Evolutionary conservation across 2,888 invertebrate species (phyloP).

Genomic region (Plutella xylostella): DNA sequence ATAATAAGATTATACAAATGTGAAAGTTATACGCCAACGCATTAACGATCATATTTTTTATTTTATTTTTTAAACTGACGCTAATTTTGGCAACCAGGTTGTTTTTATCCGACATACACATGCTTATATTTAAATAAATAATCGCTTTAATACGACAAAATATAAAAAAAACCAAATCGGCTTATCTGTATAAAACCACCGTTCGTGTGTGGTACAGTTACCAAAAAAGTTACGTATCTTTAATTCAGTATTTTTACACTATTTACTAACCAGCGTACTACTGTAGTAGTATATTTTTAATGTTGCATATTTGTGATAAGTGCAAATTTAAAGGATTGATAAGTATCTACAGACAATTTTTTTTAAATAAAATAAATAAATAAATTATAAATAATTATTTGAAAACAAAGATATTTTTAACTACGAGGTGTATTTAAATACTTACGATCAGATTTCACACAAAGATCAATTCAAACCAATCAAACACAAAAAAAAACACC

Average conservation of each 20-base stretch:
- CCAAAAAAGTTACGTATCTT: no score
- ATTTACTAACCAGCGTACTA: neutral
- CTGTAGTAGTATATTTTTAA: neutral
- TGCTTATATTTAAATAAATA: conserved; percentile 26
- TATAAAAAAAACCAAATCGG: conserved; percentile 67
- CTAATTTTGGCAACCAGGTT: conserved; percentile 24
- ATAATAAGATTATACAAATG: no score
- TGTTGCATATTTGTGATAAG: neutral
- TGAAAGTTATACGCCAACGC: no score
- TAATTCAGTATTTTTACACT: neutral
- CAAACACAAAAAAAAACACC: no score
- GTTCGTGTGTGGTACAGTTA: conserved; percentile 46
- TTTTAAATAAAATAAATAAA: no score
- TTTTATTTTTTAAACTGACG: neutral
- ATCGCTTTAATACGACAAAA: conserved; percentile 51
- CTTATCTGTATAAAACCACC: conserved; percentile 67
- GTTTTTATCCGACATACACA: conserved; percentile 35
- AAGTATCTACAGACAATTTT: neutral
- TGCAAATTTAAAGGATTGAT: neutral
- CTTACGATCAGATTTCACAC: no score
- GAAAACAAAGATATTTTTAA: no score
- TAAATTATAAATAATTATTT: no score
- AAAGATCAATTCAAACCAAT: no score
- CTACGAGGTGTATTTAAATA: no score
- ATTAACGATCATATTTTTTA: no score